Conservation (phyloP, 1,140 invertebrate species). For the Conus betulinus region DNA sequence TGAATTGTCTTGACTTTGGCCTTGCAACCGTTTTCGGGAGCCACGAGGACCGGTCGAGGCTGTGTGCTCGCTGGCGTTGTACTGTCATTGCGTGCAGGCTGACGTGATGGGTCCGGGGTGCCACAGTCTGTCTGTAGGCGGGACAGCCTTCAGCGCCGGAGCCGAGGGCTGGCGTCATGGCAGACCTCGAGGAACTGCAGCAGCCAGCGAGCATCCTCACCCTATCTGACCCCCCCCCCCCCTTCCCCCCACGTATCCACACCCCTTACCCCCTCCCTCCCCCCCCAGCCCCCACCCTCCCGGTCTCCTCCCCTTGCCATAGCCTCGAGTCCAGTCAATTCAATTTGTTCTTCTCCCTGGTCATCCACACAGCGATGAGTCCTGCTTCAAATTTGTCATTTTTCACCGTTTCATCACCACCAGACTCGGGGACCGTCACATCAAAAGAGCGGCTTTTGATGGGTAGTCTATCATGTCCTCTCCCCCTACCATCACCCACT, state of each 20-base stretch:
- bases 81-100: too few relatives aligned
- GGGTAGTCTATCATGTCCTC: conserved; percentile 2
- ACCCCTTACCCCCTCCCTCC: not conserved
- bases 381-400: conserved; percentile 12
- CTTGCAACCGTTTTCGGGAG: too few relatives aligned
- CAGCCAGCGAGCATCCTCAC: too few relatives aligned
- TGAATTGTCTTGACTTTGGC: too few relatives aligned
- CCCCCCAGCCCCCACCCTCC: not conserved
- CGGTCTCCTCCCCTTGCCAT: not conserved
- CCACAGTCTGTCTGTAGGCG: too few relatives aligned
- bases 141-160: too few relatives aligned
- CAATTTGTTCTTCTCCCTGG: conserved; percentile 10
- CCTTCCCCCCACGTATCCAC: not conserved
- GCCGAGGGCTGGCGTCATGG: too few relatives aligned
- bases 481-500: not conserved
- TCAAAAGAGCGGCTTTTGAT: not conserved
- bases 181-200: too few relatives aligned
- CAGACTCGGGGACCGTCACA: conserved; percentile 7
- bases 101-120: too few relatives aligned
- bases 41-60: too few relatives aligned
- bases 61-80: too few relatives aligned
- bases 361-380: not conserved
- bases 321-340: conserved; percentile 1
- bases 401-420: conserved; percentile 17
- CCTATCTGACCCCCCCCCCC: not conserved